Base-by-base conservation (phyloP, 2,113 vertebrate genomes). In the Nerophis ophidion region DNA sequence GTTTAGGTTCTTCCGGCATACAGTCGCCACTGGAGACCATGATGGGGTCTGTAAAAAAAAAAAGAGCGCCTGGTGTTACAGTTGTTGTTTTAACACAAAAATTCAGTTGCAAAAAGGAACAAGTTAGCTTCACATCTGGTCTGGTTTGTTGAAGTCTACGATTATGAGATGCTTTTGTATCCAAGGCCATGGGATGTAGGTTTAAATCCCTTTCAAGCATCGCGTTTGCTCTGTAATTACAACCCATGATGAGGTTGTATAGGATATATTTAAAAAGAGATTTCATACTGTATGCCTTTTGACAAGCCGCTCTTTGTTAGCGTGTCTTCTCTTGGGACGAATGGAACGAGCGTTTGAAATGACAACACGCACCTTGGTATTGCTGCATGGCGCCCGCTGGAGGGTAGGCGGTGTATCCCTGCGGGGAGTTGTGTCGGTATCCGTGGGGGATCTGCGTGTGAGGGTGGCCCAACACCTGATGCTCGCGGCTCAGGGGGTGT, bases 1-100 rank as follows among this genome's bases (percentile, higher is more conserved):
- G 96, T 74, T 98, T 99, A 17, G 87, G 83, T 67, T 98, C 97
- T 85, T 99, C 95, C 0, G 92, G 88, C 75, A 94, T 68, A 60
- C 93, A 92, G 79, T 90, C 91, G 19, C 89, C 93, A 0, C 89
- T 89, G 0, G 93, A 86, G 0, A 93, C 89, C 88, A 95, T 89
- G 60, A 93, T 89, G 40, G 76, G 19, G 76, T 99, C 96, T 99
- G 90, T 72, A 91, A 74, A 89, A 53, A 63, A 44, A 35, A 42
- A 19, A 14, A 19, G 7, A 8, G 6, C 5, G 14, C 1, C 5
- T 9, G 8, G 35, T 11, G 48, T 55, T 6, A 52, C 2, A 4
- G 4, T 7, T 26, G 13, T 35, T 34, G 11, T 53, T n/a, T 56
- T 44, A 16, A 42, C 12, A 38, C 54, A 44, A 3, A 12, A 4